Evolutionary conservation across 2,797 vertebrate species (phyloP).

Genomic region (Gouania willdenowi): DNA sequence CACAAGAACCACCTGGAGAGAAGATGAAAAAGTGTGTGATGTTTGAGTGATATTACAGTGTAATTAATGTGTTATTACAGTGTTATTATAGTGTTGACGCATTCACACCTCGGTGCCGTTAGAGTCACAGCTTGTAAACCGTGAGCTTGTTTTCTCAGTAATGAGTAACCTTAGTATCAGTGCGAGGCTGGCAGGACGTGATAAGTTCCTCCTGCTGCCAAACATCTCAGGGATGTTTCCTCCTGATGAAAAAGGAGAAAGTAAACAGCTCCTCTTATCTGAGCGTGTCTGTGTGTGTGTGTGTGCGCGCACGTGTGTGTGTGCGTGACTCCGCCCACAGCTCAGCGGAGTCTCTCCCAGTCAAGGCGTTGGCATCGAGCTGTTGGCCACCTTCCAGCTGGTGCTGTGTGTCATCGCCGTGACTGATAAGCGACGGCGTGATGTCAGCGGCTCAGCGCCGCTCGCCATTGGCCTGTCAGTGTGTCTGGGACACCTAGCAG

Average conservation of each 20-base stretch:
- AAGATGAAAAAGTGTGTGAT: no score
- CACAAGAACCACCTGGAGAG: no score
- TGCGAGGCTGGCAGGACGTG: background rate
- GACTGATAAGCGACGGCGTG: slow-evolving; percentile 89
- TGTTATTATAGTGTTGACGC: no score
- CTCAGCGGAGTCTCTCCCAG: slow-evolving; percentile 73
- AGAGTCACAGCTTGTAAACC: no score
- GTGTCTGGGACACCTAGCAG: slow-evolving; percentile 89
- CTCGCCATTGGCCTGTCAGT: slow-evolving; percentile 94
- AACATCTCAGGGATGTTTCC: no score
- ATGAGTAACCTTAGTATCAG: background rate
- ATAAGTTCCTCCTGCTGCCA: slow-evolving; percentile 1
- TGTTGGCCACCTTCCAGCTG: slow-evolving; percentile 93
- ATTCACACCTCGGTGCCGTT: no score
- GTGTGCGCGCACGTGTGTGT: no score
- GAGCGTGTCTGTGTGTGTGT: no score
- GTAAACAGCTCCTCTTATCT: slow-evolving; percentile 2
- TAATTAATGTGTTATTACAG: no score
- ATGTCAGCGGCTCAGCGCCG: slow-evolving; percentile 88
- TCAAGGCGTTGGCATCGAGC: slow-evolving; percentile 92
- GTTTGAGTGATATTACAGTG: no score
- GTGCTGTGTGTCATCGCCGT: slow-evolving; percentile 94
- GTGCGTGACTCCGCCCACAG: slow-evolving; percentile 57
- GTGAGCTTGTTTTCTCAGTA: no score
- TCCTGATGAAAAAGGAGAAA: background rate